Conservation (phyloP, 2,113 vertebrate species). For the Tringa solitaria region DNA sequence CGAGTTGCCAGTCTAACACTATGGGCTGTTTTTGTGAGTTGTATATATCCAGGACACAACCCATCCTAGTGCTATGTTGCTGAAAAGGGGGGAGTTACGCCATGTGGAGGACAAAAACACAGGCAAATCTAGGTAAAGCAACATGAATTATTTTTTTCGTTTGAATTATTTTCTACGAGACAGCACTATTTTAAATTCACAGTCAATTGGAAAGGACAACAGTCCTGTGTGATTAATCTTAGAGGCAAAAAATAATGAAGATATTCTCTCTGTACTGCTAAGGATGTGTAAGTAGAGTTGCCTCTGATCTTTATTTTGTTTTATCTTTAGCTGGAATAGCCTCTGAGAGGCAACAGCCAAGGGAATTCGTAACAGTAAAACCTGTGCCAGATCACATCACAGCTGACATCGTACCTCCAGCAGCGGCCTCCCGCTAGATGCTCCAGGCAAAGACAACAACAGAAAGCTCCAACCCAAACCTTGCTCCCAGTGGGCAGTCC, state of each 20-base stretch:
- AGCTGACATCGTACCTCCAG: neutral
- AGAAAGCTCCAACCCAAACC: conserved; percentile 36
- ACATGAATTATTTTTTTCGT: neutral
- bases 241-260: conserved; percentile 7
- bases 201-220: neutral
- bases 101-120: neutral
- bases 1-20: neutral
- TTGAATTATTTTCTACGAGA: neutral
- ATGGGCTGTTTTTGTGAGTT: neutral
- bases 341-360: conserved; percentile 11
- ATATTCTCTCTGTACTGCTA: conserved; percentile 7
- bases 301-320: conserved; percentile 36
- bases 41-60: no score
- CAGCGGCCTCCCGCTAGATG: neutral
- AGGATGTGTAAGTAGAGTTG: neutral
- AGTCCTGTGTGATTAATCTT: neutral
- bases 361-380: conserved; percentile 8
- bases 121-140: neutral
- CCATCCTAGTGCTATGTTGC: neutral
- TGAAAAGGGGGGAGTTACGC: neutral
- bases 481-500: neutral
- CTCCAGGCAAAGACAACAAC: conserved; percentile 58
- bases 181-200: neutral
- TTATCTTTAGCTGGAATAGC: conserved; percentile 1
- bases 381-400: conserved; percentile 52